Evolutionary conservation across 2,113 vertebrate genomes (phyloP).

Genomic region (Entelurus aequoreus): DNA sequence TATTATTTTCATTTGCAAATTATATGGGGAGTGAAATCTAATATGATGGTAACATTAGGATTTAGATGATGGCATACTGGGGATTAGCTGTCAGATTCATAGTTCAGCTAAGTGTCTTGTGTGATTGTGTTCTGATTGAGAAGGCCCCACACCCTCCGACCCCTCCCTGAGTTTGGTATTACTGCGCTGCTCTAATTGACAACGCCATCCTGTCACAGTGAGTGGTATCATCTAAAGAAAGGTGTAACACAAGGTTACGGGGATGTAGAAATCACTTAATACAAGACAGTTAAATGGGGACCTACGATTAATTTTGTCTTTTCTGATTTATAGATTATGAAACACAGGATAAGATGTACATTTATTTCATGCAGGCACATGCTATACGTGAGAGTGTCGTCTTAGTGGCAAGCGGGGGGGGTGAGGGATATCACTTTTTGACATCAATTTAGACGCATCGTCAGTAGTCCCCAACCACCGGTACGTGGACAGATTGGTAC

Average conservation of each 20-base stretch:
- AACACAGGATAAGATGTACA: no score
- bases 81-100: constrained; percentile 21
- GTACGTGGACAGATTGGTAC: no score
- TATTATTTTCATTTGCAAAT: constrained; percentile 4
- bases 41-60: constrained; percentile 26
- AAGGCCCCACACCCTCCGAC: background rate
- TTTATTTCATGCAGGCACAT: no score
- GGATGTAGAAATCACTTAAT: background rate
- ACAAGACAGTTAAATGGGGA: no score
- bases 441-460: no score
- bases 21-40: constrained; percentile 1
- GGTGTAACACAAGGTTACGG: constrained; percentile 22
- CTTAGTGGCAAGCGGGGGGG: no score
- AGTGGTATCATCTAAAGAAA: constrained; percentile 22
- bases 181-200: constrained; percentile 25
- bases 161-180: constrained; percentile 24
- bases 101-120: constrained; percentile 17
- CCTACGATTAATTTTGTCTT: no score
- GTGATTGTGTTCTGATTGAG: constrained; percentile 38
- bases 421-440: no score
- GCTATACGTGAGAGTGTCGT: no score
- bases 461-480: no score
- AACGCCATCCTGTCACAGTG: constrained; percentile 13
- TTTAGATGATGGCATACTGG: constrained; percentile 9
- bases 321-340: no score